A percentile compares a stretch with the other conserved stretches of the same genome.
Conservation (phyloP, 2,113 vertebrate species). For the Oryctolagus cuniculus region DNA sequence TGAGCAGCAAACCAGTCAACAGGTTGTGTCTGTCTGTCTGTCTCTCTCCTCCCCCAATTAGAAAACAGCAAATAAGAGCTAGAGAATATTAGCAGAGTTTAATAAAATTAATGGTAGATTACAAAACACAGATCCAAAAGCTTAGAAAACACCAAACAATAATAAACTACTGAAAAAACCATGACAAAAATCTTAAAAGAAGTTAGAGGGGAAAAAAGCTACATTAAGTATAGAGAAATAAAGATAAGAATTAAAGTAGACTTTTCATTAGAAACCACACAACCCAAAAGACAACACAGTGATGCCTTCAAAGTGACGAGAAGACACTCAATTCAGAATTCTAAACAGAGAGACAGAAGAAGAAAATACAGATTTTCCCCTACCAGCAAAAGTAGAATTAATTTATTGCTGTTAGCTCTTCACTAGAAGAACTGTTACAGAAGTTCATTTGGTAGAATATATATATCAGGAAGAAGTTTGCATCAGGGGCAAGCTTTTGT, state of each 20-base stretch:
- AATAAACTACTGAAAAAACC: background rate
- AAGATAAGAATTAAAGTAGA: conserved; percentile 29
- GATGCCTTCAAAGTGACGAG: background rate
- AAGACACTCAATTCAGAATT: background rate
- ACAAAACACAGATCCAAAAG: background rate
- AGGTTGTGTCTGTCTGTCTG: no score
- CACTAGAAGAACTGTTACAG: background rate
- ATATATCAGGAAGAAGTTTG: background rate
- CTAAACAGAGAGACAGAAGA: background rate
- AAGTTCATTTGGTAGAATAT: background rate
- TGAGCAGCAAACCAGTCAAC: no score
- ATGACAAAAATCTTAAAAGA: conserved; percentile 12
- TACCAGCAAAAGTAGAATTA: background rate
- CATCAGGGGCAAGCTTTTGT: no score
- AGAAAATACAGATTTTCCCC: background rate
- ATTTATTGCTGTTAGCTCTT: background rate
- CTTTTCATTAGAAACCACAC: conserved; percentile 23
- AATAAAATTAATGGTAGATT: conserved; percentile 14
- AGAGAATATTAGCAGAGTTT: conserved; percentile 3
- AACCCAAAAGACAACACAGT: background rate
- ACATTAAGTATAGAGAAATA: background rate
- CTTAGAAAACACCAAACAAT: background rate
- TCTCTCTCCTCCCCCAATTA: no score
- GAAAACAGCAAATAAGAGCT: background rate
- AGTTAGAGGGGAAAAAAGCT: background rate